Evolutionary conservation across 2,113 vertebrate genomes (phyloP), one percentile per base, ranked within the genome.

Genomic region (Boulengeromyrus knoepffleri): DNA sequence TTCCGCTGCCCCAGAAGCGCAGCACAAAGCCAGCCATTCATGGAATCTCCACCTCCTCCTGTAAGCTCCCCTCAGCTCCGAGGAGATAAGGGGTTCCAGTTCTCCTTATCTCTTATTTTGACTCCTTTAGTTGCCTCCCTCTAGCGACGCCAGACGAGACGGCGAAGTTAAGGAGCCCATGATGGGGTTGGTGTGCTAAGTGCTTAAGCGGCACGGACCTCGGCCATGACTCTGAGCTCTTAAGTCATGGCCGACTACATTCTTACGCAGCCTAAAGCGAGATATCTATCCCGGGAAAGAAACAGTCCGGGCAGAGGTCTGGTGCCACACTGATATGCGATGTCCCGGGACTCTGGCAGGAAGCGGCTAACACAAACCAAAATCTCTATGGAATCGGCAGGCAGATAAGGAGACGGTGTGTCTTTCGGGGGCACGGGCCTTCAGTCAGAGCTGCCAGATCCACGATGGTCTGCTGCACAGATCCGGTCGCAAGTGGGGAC

Each of bases 11-110:
- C 39, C 56, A 66, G 39, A 50, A 45, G 87, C 3, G 19, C 31
- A 5, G 56, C 87, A 88, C 87, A 88, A 88, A 88, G 56, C 53
- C 53, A 15, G 52, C 36, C 42, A 88, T 88, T 88, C 87, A 88
- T 42, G 52, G 87, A 66, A 46, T 62, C 36, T 13, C 19, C 39
- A 62, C 52, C n/a, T 66, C 39, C 53, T 50, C 53, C 52, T 6
- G 58, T 88, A 88, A 88, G 56, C 36, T 66, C 39, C 50, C 56
- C 87, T 42, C 31, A 66, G 52, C 53, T 39, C 42, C 31, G 36
- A 62, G 87, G 52, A 88, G 87, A 88, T 88, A 88, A 88, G 56
- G 42, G 53, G 36, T 62, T 66, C 56, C 24, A 19, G 52, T 88
- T 66, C 39, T 88, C 56, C 56, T 88, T 88, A 62, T 88, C 87